A percentile compares a stretch with the other conserved stretches of the same genome.
Conservation (phyloP, 2,888 invertebrate species). For the Diogma glabrata region DNA sequence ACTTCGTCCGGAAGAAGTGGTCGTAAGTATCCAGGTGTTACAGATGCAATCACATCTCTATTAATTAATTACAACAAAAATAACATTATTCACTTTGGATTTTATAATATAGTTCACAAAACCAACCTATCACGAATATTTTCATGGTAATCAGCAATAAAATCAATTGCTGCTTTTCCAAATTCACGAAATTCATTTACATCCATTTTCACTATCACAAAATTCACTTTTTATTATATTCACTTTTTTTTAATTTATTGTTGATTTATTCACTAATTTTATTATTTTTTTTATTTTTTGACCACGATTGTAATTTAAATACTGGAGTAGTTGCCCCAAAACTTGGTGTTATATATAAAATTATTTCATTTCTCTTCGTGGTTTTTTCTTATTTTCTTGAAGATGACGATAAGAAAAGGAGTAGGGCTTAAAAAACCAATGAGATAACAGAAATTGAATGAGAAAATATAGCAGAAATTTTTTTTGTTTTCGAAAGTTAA, state of each 20-base stretch:
- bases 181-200: conserved; percentile 66
- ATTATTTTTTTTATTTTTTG: too few relatives aligned
- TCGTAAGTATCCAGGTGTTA: conserved; percentile 64
- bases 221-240: neutral
- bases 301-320: too few relatives aligned
- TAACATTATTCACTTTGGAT: neutral
- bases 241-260: neutral
- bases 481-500: too few relatives aligned
- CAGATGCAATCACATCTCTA: conserved; percentile 1
- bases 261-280: conserved; percentile 11
- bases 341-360: too few relatives aligned
- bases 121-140: conserved; percentile 71
- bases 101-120: too few relatives aligned
- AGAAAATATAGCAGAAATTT: too few relatives aligned
- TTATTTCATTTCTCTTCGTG: too few relatives aligned
- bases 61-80: neutral
- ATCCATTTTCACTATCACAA: conserved; percentile 49
- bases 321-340: too few relatives aligned
- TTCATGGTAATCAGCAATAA: conserved; percentile 79
- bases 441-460: too few relatives aligned
- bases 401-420: too few relatives aligned
- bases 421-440: too few relatives aligned
- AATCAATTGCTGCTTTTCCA: conserved; percentile 79
- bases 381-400: too few relatives aligned
- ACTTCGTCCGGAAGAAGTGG: conserved; percentile 62